Evolutionary conservation across 2,888 invertebrate genomes (phyloP), one percentile per base, ranked within the genome.

Genomic region (Morinoia aosen): DNA sequence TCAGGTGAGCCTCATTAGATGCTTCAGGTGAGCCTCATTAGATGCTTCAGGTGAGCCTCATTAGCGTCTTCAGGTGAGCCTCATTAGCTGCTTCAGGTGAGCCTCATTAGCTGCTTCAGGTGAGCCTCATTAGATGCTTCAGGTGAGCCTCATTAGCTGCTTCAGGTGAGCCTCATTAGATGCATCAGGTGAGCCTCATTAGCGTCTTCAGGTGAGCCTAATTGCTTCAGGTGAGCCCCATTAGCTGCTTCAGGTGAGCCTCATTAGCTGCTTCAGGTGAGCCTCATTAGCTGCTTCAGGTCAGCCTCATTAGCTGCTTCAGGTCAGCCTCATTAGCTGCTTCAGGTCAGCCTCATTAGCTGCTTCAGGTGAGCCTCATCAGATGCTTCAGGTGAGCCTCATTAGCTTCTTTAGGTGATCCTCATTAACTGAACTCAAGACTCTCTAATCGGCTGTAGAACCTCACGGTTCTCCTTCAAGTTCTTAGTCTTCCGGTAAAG

Each of bases 181-280:
- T 76, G 7, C 25, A 14, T 76, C 33, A 76, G 76, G 76, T 19
- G 76, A 76, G 76, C 76, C 33, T 16, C 10, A 16, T 33, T 8
- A 76, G n/a, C n/a, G n/a, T n/a, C n/a, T n/a, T n/a, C n/a, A n/a
- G n/a, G n/a, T n/a, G n/a, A n/a, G n/a, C n/a, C n/a, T n/a, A 99
- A 99, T 97, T 99, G 98, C 97, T 99, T 99, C 98, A 95, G 96
- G 16, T 90, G 39, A 76, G 76, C 33, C 8, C 3, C 33, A 16
- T 33, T 19, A 33, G 33, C 76, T 76, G 10, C 33, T 76, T 76
- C 33, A 76, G 76, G 33, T 76, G 33, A 76, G 25, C 25, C 76
- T 16, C 10, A 16, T 76, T 76, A 76, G 25, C 25, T 76, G 25
- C 19, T 76, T 76, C 7, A 76, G 76, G 76, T 76, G 76, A 76